A percentile compares a stretch with the other conserved stretches of the same genome.
phyloP scores from a whole-genome alignment of 2,888 invertebrate species.

The Dryobotodes eremita region DNA sequence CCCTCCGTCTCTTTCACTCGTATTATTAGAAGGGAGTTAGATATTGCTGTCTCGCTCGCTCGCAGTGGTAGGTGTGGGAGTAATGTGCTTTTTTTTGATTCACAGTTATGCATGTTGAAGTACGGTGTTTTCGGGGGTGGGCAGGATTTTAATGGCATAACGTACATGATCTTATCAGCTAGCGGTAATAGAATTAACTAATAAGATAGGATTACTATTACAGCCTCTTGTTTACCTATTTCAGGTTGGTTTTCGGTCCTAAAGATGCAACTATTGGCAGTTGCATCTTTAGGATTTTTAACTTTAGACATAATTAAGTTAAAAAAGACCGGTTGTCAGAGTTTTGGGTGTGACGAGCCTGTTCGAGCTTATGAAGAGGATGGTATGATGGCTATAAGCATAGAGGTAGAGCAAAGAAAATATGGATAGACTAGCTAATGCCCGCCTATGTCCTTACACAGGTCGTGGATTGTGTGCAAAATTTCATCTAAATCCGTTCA shows the following conservation, averaged over 20 bases:
- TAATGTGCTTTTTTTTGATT: conserved; percentile 51
- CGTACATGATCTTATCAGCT: conserved; percentile 16
- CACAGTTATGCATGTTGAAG: conserved; percentile 20
- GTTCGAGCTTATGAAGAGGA: too few relatives aligned
- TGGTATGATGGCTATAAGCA: too few relatives aligned
- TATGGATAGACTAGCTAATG: too few relatives aligned
- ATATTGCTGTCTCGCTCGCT: conserved; percentile 25
- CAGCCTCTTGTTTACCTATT: background rate
- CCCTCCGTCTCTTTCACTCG: conserved; percentile 49
- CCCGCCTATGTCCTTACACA: too few relatives aligned
- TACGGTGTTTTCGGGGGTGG: conserved; percentile 37
- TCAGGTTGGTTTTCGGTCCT: background rate
- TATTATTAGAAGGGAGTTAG: background rate
- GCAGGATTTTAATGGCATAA: conserved; percentile 3
- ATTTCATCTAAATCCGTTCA: too few relatives aligned
- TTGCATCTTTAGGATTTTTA: background rate
- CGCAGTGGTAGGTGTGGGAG: conserved; percentile 27
- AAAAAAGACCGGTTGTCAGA: background rate
- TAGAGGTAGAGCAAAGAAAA: too few relatives aligned
- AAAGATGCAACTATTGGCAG: background rate
- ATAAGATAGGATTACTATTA: background rate
- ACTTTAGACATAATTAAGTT: background rate
- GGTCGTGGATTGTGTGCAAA: too few relatives aligned
- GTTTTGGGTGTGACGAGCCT: background rate
- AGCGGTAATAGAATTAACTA: conserved; percentile 14